Percentiles rank a stretch among this genome's conserved stretches.
These are phyloP conservation scores for Mythimna impura DNA, from an alignment of 2,888 invertebrate genomes.

Conservation along the genomic window DNA sequence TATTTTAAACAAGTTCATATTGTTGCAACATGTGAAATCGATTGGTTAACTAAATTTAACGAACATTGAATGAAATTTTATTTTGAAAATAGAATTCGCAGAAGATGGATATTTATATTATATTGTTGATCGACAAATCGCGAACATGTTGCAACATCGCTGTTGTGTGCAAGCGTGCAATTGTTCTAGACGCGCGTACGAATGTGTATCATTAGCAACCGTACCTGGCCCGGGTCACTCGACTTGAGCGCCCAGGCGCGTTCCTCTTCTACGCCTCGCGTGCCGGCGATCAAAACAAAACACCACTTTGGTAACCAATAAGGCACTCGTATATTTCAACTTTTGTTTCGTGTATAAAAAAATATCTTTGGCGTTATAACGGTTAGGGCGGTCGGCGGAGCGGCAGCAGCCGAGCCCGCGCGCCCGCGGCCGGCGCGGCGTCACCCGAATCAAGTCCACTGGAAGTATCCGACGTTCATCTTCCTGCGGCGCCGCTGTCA, in stretches of 20 bases:
- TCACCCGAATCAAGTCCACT: slow-evolving; percentile 89
- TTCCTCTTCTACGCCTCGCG: slow-evolving; percentile 86
- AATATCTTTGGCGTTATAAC: slow-evolving; percentile 87
- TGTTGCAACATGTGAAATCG: slow-evolving; percentile 67
- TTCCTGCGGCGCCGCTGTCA: slow-evolving; percentile 80
- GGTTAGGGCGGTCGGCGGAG: slow-evolving; percentile 60
- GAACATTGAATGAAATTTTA: not conserved
- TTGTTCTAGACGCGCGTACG: slow-evolving; percentile 83
- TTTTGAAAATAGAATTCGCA: slow-evolving; percentile 11
- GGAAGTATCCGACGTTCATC: slow-evolving; percentile 82
- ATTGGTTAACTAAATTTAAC: not conserved
- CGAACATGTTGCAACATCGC: slow-evolving; percentile 60
- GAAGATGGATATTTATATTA: slow-evolving; percentile 15
- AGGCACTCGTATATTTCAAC: slow-evolving; percentile 90
- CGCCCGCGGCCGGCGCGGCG: slow-evolving; percentile 58
- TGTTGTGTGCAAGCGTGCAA: slow-evolving; percentile 66
- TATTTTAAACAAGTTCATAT: slow-evolving; percentile 36
- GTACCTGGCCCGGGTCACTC: slow-evolving; percentile 96
- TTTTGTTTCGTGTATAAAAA: slow-evolving; percentile 81
- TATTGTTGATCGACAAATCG: slow-evolving; percentile 21
- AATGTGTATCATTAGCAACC: slow-evolving; percentile 86
- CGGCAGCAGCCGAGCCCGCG: slow-evolving; percentile 41
- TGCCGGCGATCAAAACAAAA: slow-evolving; percentile 85
- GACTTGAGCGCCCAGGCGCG: slow-evolving; percentile 94
- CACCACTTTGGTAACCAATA: slow-evolving; percentile 88